Percentiles rank a stretch among this genome's conserved stretches.
These are phyloP conservation scores for Enteromius anoplus DNA, from an alignment of 2,797 vertebrate genomes.

Conservation along the genomic window DNA sequence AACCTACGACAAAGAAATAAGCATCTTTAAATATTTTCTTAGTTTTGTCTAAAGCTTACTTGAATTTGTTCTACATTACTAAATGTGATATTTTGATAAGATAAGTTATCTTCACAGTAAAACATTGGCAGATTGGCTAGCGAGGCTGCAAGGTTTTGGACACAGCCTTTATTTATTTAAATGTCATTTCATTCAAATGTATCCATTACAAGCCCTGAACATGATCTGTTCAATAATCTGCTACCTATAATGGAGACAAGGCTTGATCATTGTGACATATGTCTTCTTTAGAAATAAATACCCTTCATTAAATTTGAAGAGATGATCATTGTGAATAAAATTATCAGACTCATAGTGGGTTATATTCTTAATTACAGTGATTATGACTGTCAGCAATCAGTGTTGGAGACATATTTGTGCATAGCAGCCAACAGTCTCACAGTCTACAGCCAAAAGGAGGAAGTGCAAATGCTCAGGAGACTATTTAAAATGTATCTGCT, in stretches of 20 bases:
- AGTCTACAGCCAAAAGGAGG: constrained; percentile 1
- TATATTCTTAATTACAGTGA: constrained; percentile 37
- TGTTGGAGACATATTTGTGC: constrained; percentile 20
- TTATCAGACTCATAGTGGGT: constrained; percentile 12
- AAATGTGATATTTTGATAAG: background rate
- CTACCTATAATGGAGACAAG: constrained; percentile 1
- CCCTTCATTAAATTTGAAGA: constrained; percentile 40
- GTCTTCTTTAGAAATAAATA: constrained; percentile 30
- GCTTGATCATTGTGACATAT: constrained; percentile 36
- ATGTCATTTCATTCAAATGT: background rate
- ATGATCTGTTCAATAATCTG: constrained; percentile 17
- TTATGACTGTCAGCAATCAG: constrained; percentile 34
- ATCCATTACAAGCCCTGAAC: constrained; percentile 9
- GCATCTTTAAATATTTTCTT: background rate
- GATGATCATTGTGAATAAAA: constrained; percentile 33
- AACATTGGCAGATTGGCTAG: background rate
- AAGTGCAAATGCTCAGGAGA: constrained; percentile 25
- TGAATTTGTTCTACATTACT: constrained; percentile 10
- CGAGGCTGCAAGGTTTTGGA: background rate
- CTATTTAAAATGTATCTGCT: constrained; percentile 50
- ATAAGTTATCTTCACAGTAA: background rate
- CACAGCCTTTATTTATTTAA: background rate
- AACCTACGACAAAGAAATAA: background rate
- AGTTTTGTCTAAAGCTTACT: background rate
- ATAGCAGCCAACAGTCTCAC: constrained; percentile 3